A percentile compares a stretch with the other conserved stretches of the same genome.
These are phyloP conservation scores for Tribolium madens DNA, from an alignment of 1,140 invertebrate species.

Conservation along the genomic window DNA sequence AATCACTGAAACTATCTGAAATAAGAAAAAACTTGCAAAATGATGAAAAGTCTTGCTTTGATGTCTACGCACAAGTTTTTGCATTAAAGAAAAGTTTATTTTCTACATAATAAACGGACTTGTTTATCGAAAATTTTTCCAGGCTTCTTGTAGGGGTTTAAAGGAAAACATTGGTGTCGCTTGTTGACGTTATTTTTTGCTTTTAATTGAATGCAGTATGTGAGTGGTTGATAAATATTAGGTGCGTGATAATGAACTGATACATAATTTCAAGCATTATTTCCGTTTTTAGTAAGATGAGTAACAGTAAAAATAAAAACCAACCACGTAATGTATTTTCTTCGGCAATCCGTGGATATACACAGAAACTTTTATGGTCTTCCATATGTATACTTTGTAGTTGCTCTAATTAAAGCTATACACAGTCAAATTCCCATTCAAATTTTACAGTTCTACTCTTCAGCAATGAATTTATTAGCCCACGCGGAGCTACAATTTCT, in stretches of 20 bases:
- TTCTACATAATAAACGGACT: background rate
- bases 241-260: background rate
- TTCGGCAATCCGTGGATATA: no score
- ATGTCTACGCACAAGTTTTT: background rate
- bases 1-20: constrained; percentile 70
- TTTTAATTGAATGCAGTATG: background rate
- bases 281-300: no score
- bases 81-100: background rate
- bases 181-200: background rate
- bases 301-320: no score
- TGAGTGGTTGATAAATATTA: background rate
- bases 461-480: background rate
- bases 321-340: no score
- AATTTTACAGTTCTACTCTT: background rate
- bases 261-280: background rate
- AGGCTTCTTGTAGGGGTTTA: background rate
- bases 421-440: background rate
- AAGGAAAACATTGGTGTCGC: no score
- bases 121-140: background rate
- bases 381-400: background rate
- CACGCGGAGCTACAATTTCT: background rate
- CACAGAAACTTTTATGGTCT: background rate
- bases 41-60: background rate
- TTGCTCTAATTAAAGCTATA: background rate
- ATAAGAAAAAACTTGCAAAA: constrained; percentile 28